These are phyloP conservation scores for Fratercula arctica DNA, from an alignment of 2,797 vertebrate species.

Conservation along the genomic window DNA sequence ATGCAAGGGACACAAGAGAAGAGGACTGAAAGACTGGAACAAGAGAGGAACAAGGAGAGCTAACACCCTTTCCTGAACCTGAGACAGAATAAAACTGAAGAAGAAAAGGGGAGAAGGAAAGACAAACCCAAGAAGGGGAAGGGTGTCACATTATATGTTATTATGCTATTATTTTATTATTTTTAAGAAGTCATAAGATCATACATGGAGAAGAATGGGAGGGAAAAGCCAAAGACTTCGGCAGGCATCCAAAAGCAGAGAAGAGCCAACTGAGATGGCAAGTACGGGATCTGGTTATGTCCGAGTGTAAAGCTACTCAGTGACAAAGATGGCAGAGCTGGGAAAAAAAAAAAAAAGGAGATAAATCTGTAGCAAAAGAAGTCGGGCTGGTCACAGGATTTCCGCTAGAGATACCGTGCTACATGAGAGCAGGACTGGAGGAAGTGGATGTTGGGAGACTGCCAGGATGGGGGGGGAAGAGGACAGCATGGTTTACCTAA, in stretches of 20 bases:
- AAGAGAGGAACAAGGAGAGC: neutral
- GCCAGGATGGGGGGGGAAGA: neutral
- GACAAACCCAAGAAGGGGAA: neutral
- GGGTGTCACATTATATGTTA: neutral
- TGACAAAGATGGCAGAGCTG: neutral
- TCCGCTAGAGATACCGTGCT: constrained; percentile 16
- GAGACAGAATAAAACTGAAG: neutral
- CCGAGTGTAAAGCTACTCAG: neutral
- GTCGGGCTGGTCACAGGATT: constrained; percentile 45
- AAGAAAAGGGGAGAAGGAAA: neutral
- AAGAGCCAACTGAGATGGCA: neutral
- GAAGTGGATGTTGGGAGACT: constrained; percentile 49
- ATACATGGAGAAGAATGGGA: neutral
- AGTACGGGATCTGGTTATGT: neutral
- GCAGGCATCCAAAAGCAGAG: neutral
- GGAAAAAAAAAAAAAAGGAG: neutral
- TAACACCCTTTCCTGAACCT: neutral
- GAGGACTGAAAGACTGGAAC: neutral
- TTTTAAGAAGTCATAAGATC: neutral
- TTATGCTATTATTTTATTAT: neutral
- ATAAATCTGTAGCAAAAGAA: constrained; percentile 23
- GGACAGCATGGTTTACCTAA: constrained; percentile 13
- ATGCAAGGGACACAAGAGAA: neutral
- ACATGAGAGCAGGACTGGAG: constrained; percentile 6
- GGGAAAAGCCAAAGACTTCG: neutral